A percentile compares a stretch with the other conserved stretches of the same genome.
Evolutionary conservation across 1,140 invertebrate genomes (phyloP).

Genomic region (Cotesia chilonis): DNA sequence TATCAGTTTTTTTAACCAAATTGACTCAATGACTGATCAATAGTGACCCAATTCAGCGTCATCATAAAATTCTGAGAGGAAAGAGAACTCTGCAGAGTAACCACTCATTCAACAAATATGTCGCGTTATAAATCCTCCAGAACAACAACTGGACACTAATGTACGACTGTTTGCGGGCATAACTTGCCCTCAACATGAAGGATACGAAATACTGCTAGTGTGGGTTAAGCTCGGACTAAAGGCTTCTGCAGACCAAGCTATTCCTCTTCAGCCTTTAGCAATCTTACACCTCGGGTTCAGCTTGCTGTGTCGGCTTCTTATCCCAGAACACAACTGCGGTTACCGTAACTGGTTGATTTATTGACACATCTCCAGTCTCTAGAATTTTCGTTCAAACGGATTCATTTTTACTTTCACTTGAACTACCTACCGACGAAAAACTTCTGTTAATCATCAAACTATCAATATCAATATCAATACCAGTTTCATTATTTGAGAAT

Average conservation of each 20-base stretch:
- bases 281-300: constrained; percentile 52
- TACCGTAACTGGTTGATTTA: constrained; percentile 55
- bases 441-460: too few relatives aligned
- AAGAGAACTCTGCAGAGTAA: too few relatives aligned
- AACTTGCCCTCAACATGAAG: constrained; percentile 66
- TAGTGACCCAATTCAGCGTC: too few relatives aligned
- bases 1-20: too few relatives aligned
- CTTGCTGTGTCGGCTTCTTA: constrained; percentile 59
- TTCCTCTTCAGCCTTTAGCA: constrained; percentile 61
- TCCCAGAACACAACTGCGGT: constrained; percentile 59
- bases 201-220: constrained; percentile 58
- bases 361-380: constrained; percentile 60
- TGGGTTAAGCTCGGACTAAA: constrained; percentile 64
- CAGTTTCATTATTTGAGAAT: too few relatives aligned
- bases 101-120: too few relatives aligned
- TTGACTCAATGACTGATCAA: too few relatives aligned
- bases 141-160: constrained; percentile 64
- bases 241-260: constrained; percentile 62
- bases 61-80: too few relatives aligned
- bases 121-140: constrained; percentile 65
- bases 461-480: too few relatives aligned
- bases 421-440: too few relatives aligned
- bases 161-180: constrained; percentile 68
- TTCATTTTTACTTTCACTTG: not conserved
- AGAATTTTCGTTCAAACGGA: constrained; percentile 10